These are phyloP conservation scores for Meles meles DNA, from an alignment of 2,113 vertebrate genomes.

Conservation along the genomic window DNA sequence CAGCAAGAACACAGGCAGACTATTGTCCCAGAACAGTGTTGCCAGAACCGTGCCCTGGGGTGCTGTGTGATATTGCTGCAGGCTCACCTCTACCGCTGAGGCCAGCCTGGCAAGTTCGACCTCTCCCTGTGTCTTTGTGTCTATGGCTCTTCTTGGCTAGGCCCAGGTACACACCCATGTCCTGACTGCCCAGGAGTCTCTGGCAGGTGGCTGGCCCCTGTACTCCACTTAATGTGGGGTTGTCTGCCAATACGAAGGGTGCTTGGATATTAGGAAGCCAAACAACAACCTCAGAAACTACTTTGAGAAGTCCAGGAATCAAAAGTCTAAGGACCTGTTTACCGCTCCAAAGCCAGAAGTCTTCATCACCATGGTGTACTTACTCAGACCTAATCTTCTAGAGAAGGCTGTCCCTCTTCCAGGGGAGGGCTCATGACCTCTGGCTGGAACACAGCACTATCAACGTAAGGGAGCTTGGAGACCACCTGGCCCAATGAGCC, in stretches of 20 bases:
- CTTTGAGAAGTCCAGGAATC: neutral
- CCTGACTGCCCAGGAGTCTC: neutral
- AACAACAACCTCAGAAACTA: neutral
- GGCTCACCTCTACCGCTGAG: neutral
- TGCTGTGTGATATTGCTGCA: rapidly evolving
- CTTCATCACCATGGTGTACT: neutral
- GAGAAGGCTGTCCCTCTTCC: neutral
- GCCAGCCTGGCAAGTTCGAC: neutral
- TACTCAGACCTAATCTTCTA: neutral
- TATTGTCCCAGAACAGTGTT: rapidly evolving
- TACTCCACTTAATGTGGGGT: too few species aligned
- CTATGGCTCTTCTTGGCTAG: neutral
- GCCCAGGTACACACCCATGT: rapidly evolving
- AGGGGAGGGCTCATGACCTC: neutral
- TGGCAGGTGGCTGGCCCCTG: neutral
- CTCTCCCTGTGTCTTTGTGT: neutral
- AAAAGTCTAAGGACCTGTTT: neutral
- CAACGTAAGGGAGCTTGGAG: neutral
- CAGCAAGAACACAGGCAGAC: neutral
- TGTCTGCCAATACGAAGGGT: neutral
- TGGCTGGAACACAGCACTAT: neutral
- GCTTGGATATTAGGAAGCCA: neutral
- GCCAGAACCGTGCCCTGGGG: neutral
- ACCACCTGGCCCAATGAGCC: neutral
- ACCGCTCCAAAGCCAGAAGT: neutral